phyloP scores from a whole-genome alignment of 2,888 invertebrate species.

The Cheilosia scutellata region DNA sequence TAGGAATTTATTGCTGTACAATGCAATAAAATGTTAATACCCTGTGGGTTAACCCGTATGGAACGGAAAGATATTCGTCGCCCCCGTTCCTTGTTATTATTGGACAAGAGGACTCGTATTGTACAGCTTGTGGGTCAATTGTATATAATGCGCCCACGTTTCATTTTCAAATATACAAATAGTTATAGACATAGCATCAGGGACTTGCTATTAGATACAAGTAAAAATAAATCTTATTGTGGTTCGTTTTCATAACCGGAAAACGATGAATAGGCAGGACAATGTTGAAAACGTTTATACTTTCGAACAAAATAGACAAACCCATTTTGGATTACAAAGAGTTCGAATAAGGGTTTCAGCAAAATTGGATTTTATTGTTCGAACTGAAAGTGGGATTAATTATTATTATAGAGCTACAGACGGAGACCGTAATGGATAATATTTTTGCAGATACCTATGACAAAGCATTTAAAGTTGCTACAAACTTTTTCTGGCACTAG shows the following conservation, averaged over 20 bases:
- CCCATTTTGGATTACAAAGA: slow-evolving; percentile 8
- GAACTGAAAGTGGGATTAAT: background rate
- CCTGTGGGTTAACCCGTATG: slow-evolving; percentile 20
- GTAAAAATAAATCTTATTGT: slow-evolving; percentile 29
- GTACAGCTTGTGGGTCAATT: slow-evolving; percentile 33
- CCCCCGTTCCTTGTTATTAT: slow-evolving; percentile 37
- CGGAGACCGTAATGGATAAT: background rate
- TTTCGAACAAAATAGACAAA: background rate
- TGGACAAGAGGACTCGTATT: slow-evolving; percentile 9
- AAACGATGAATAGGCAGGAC: background rate
- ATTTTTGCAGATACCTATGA: background rate
- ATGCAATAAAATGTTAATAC: slow-evolving; percentile 66
- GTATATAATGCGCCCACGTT: background rate
- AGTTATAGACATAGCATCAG: background rate
- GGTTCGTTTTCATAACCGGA: slow-evolving; percentile 10
- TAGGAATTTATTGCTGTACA: slow-evolving; percentile 59
- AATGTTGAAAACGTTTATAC: slow-evolving; percentile 2
- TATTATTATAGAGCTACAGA: background rate
- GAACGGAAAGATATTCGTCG: slow-evolving; percentile 15
- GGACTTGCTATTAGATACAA: slow-evolving; percentile 8
- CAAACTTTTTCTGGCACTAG: no score
- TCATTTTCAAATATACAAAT: slow-evolving; percentile 5
- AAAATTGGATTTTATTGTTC: slow-evolving; percentile 2
- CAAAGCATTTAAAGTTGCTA: no score
- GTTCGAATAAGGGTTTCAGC: background rate